Percentiles rank a stretch among this genome's conserved stretches.
These are phyloP conservation scores for Oryctes rhinoceros DNA, from an alignment of 1,140 invertebrate genomes.

Conservation along the genomic window DNA sequence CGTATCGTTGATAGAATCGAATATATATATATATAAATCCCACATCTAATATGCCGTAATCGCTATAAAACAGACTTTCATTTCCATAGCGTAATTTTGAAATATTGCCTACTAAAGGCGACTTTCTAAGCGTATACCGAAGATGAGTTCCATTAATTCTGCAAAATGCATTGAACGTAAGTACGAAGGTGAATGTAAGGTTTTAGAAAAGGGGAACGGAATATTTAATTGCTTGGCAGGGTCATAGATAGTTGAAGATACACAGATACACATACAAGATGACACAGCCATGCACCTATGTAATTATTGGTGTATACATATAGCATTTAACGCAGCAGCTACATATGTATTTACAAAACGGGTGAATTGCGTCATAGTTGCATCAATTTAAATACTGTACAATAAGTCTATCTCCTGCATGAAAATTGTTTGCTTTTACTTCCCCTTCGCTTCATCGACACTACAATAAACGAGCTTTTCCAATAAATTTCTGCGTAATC, in stretches of 20 bases:
- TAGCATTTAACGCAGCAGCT: too few species aligned
- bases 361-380: neutral
- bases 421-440: neutral
- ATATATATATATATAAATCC: neutral
- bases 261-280: too few species aligned
- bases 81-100: slow-evolving; percentile 21
- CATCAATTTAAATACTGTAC: neutral
- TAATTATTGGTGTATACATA: too few species aligned
- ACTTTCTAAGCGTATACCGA: slow-evolving; percentile 8
- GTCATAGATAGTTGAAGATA: slow-evolving; percentile 1
- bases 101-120: neutral
- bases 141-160: slow-evolving; percentile 25
- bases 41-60: slow-evolving; percentile 26
- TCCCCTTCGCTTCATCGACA: neutral
- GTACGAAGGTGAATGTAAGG: neutral
- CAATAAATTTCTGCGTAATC: neutral
- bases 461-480: neutral
- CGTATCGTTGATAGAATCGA: neutral
- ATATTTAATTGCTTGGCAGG: slow-evolving; percentile 12
- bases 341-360: too few species aligned
- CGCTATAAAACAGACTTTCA: slow-evolving; percentile 24
- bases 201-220: slow-evolving; percentile 24
- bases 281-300: too few species aligned
- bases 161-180: slow-evolving; percentile 10
- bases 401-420: neutral